Evolutionary conservation across 1,140 invertebrate species (phyloP).

Genomic region (Bombus vancouverensis): DNA sequence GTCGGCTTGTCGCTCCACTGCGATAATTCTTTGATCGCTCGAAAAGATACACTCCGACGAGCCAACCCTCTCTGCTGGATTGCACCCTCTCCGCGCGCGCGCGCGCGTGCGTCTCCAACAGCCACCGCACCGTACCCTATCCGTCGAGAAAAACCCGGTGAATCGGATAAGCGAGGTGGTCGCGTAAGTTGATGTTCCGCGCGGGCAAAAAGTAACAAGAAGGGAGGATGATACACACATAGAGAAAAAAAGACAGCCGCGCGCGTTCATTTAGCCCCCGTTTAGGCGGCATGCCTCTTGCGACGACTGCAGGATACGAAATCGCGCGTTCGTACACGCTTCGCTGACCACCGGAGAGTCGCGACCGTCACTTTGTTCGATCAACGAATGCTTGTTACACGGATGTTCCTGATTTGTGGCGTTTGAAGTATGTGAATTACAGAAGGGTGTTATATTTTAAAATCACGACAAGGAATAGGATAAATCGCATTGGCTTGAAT

Average conservation of each 20-base stretch:
- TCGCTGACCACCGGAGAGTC: conserved; percentile 2
- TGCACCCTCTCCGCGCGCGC: neutral
- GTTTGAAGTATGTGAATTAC: neutral
- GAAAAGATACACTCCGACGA: conserved; percentile 71
- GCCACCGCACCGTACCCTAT: neutral
- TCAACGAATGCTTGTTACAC: conserved; percentile 16
- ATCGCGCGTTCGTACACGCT: conserved; percentile 26
- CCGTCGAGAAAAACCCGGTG: conserved; percentile 17
- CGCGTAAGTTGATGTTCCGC: conserved; percentile 52
- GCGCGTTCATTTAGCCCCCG: conserved; percentile 42
- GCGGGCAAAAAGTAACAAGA: neutral
- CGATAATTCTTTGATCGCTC: conserved; percentile 81
- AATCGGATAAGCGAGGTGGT: conserved; percentile 50
- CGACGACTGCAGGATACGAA: conserved; percentile 3
- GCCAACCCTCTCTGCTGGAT: neutral
- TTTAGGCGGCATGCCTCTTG: conserved; percentile 23
- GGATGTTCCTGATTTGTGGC: neutral
- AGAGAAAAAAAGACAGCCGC: neutral
- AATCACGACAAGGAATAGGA: neutral
- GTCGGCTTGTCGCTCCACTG: conserved; percentile 63
- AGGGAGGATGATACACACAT: neutral
- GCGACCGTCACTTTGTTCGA: conserved; percentile 24
- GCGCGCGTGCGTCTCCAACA: neutral
- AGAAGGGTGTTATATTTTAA: neutral
- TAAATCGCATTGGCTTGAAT: too few relatives aligned